Evolutionary conservation across 2,888 invertebrate genomes (phyloP).

Genomic region (Ectropis crepuscularia): DNA sequence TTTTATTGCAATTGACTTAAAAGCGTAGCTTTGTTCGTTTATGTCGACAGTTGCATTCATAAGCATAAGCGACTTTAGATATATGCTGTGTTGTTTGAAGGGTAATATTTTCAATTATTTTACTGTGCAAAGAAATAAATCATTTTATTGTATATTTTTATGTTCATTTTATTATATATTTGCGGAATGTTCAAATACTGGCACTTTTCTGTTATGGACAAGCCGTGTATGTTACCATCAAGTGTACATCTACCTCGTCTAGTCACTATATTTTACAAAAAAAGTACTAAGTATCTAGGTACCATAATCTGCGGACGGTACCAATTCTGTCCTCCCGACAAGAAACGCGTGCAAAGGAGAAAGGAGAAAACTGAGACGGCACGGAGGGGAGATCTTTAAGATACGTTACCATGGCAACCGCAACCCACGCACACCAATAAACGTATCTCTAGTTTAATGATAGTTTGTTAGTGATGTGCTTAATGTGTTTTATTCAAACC

Average conservation of each 20-base stretch:
- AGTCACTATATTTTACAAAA: neutral
- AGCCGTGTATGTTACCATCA: too few relatives aligned
- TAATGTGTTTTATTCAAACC: conserved; percentile 11
- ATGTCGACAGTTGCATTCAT: too few relatives aligned
- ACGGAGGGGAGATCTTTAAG: conserved; percentile 82
- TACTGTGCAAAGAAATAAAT: too few relatives aligned
- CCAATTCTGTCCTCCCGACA: conserved; percentile 77
- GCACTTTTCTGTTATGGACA: too few relatives aligned
- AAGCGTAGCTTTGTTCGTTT: too few relatives aligned
- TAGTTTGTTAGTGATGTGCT: conserved; percentile 50
- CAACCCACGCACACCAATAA: conserved; percentile 65
- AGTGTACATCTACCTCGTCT: neutral
- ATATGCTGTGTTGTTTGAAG: too few relatives aligned
- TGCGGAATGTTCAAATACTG: too few relatives aligned
- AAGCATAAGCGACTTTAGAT: too few relatives aligned
- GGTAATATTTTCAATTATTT: too few relatives aligned
- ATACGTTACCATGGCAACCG: conserved; percentile 81
- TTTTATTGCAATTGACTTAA: too few relatives aligned
- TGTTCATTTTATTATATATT: too few relatives aligned
- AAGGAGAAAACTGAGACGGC: conserved; percentile 83
- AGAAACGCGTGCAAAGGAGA: conserved; percentile 84
- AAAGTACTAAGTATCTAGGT: conserved; percentile 10
- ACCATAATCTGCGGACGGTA: conserved; percentile 61
- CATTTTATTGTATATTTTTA: too few relatives aligned
- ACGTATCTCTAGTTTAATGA: conserved; percentile 57